These are phyloP conservation scores for Theocolax elegans DNA, from an alignment of 1,140 invertebrate species.

Conservation along the genomic window DNA sequence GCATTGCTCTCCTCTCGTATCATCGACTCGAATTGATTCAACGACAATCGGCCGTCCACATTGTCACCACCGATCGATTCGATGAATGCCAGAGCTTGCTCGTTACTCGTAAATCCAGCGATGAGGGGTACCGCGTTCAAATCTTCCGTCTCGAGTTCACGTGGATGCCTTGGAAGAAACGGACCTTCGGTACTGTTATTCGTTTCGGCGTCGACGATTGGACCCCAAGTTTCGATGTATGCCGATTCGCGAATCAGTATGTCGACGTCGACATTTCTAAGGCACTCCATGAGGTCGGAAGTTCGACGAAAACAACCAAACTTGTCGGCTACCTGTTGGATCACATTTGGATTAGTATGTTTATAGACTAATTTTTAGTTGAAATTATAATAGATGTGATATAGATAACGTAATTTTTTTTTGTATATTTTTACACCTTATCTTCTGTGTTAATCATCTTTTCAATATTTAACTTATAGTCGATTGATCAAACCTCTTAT, in stretches of 20 bases:
- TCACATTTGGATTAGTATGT: too few relatives aligned
- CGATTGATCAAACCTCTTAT: too few relatives aligned
- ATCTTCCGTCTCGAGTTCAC: conserved; percentile 71
- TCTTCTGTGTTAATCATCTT: too few relatives aligned
- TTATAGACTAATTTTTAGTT: too few relatives aligned
- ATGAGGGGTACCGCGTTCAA: conserved; percentile 76
- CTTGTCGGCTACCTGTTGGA: conserved; percentile 66
- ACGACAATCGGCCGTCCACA: conserved; percentile 67
- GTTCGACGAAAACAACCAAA: conserved; percentile 76
- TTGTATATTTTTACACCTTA: too few relatives aligned
- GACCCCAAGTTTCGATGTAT: conserved; percentile 76
- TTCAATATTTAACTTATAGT: too few relatives aligned
- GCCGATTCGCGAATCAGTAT: conserved; percentile 72
- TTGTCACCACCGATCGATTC: conserved; percentile 69
- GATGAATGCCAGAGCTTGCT: conserved; percentile 73
- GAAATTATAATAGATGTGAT: too few relatives aligned
- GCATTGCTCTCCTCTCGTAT: conserved; percentile 69
- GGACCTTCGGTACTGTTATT: conserved; percentile 72
- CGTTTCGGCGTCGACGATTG: conserved; percentile 77
- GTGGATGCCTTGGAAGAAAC: conserved; percentile 75
- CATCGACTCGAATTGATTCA: conserved; percentile 71
- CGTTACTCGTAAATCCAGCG: conserved; percentile 81
- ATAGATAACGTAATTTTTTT: too few relatives aligned
- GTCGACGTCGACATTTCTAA: conserved; percentile 71
- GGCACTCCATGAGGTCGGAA: conserved; percentile 73